These are phyloP conservation scores for Rhopilema esculentum DNA, from an alignment of 30 jellyfish, hydroid and myxozoan genomes.

Conservation along the genomic window DNA sequence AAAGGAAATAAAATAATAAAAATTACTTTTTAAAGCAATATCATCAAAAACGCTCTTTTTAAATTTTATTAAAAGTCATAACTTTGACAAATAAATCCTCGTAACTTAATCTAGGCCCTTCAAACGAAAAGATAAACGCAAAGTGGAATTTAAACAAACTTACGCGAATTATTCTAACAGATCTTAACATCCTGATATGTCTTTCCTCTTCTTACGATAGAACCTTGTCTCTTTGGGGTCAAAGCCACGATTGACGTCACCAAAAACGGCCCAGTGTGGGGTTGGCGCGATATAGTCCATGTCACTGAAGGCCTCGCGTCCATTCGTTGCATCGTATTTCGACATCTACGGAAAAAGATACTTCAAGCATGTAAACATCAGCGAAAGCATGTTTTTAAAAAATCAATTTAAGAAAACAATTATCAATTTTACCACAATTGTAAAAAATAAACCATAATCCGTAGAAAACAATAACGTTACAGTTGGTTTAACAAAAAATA, in stretches of 20 bases:
- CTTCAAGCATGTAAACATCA: background rate
- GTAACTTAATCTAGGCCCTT: too few relatives aligned
- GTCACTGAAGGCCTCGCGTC: constrained; percentile 75
- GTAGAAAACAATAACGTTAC: background rate
- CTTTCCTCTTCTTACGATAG: constrained; percentile 89
- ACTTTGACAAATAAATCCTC: too few relatives aligned
- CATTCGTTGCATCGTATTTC: constrained; percentile 68
- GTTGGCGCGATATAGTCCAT: constrained; percentile 90
- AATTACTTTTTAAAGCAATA: too few relatives aligned
- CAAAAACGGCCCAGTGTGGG: constrained; percentile 98
- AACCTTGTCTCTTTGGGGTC: constrained; percentile 97
- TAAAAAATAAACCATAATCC: background rate
- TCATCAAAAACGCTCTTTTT: too few relatives aligned
- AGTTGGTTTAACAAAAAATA: background rate
- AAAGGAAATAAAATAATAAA: too few relatives aligned
- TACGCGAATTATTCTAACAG: background rate
- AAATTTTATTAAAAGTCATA: too few relatives aligned
- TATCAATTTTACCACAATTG: background rate
- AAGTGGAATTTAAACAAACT: background rate
- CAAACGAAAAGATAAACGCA: background rate
- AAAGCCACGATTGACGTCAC: constrained; percentile 84
- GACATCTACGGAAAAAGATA: constrained; percentile 44
- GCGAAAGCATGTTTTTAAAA: background rate
- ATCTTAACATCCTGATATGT: constrained; percentile 76
- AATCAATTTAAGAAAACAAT: background rate